Evolutionary conservation across 1,140 invertebrate species (phyloP).

Genomic region (Adelges cooleyi): DNA sequence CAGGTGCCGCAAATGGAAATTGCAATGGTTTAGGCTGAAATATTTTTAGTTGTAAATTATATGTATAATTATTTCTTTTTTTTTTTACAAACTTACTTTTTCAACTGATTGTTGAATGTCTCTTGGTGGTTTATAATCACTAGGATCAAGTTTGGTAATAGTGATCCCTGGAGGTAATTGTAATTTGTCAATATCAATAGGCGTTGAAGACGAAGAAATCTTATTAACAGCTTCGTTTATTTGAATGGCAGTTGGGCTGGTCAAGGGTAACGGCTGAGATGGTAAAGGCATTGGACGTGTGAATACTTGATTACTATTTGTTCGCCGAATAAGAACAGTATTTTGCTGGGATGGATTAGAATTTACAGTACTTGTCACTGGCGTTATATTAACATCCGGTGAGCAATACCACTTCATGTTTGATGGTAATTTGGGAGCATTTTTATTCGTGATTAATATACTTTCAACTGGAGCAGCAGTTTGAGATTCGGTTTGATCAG

Average conservation of each 20-base stretch:
- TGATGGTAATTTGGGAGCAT: conserved; percentile 13
- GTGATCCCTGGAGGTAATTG: conserved; percentile 69
- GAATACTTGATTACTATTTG: conserved; percentile 21
- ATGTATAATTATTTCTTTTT: no score
- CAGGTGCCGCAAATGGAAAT: conserved; percentile 10
- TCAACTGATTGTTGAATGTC: conserved; percentile 31
- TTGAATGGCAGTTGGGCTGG: conserved; percentile 35
- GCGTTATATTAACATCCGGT: conserved; percentile 16
- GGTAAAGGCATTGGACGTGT: not conserved
- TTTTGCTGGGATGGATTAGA: not conserved
- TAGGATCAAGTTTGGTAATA: conserved; percentile 62
- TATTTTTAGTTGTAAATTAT: no score
- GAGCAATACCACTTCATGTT: conserved; percentile 26
- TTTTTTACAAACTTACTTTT: not conserved
- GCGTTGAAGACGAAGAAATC: conserved; percentile 31
- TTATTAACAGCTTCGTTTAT: conserved; percentile 35
- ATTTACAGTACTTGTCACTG: conserved; percentile 1
- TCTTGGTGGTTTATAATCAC: conserved; percentile 36
- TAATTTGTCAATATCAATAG: conserved; percentile 49
- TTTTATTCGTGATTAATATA: conserved; percentile 15
- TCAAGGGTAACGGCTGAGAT: conserved; percentile 25
- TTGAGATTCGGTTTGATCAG: conserved; percentile 5
- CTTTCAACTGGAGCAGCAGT: not conserved
- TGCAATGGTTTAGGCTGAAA: conserved; percentile 4
- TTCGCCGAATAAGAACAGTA: conserved; percentile 12